These are phyloP conservation scores for Oceanodroma leucorhoa DNA, from an alignment of 2,797 vertebrate species.

Conservation along the genomic window DNA sequence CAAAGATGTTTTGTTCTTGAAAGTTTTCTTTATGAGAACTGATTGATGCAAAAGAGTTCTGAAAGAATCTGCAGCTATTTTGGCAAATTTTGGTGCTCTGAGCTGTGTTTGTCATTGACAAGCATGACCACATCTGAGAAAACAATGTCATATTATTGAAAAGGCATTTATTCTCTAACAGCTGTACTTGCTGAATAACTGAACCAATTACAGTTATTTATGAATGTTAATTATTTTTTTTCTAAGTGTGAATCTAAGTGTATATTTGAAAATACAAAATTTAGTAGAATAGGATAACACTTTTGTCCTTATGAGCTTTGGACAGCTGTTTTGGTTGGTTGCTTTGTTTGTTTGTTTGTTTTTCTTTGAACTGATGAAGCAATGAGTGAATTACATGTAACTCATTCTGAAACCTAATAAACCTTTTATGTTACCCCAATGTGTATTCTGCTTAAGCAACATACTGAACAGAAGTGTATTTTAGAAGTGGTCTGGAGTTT, in stretches of 20 bases:
- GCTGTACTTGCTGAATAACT: background rate
- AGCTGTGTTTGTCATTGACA: background rate
- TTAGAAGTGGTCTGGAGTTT: background rate
- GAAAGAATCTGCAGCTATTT: background rate
- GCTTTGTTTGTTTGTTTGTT: background rate
- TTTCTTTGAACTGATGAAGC: background rate
- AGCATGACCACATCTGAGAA: background rate
- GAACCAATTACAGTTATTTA: background rate
- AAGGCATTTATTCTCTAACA: background rate
- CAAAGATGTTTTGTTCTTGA: background rate
- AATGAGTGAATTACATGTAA: conserved; percentile 3
- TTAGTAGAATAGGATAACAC: background rate
- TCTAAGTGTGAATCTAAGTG: background rate
- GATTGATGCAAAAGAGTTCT: background rate
- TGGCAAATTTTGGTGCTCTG: background rate
- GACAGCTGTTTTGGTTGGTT: background rate
- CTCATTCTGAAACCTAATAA: conserved; percentile 20
- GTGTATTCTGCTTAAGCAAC: background rate
- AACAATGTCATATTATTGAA: background rate
- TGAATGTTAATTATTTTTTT: background rate
- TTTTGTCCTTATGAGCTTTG: background rate
- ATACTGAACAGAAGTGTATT: background rate
- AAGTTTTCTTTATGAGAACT: background rate
- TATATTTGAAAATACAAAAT: background rate
- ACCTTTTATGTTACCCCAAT: background rate